Base-by-base conservation (phyloP, 2,888 invertebrate species). In the Pelosia muscerda region DNA sequence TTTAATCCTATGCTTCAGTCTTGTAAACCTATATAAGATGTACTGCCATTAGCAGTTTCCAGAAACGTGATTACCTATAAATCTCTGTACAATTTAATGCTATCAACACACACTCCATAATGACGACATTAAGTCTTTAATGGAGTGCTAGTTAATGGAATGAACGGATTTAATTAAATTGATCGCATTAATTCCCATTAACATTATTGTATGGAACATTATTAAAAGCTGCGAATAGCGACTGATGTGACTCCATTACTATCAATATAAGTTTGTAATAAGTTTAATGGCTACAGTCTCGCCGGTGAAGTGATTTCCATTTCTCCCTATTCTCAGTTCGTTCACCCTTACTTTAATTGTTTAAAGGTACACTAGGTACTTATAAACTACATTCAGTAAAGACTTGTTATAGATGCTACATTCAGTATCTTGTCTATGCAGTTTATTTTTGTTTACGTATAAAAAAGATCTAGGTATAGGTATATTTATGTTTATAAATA, bases 181-280 rank as follows among this genome's bases (percentile, higher is more conserved):
- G n/a, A 38, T 38, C 38, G 38, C 38, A 4, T 38, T 15, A 38
- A 38, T 38, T 38, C 15, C 38, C 15, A 15, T 38, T 3, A 15
- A 38, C 15, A 38, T 38, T 38, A 38, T 38, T 38, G 15, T 38
- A 15, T 38, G n/a, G n/a, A 38, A 15, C 58, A 56, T 56, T 38
- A 63, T n/a, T 63, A 56, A 31, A 26, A 34, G 15, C 59, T 22
- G 23, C 23, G 58, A 61, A 10, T 61, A 61, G 5, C n/a, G 42
- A 26, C 26, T 26, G 42, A 49, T 15, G 5, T 42, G n/a, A 26
- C n/a, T 61, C n/a, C 25, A 42, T 42, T 10, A 60, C n/a, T 60
- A 26, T 60, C 26, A n/a, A 61, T 26, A 28, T 6, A 26, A 1
- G 19, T 26, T 42, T 10, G 25, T 26, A 19, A 23, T 57, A 31